These are phyloP conservation scores for Halictus ligatus DNA, from an alignment of 2,888 invertebrate species.

Conservation along the genomic window DNA sequence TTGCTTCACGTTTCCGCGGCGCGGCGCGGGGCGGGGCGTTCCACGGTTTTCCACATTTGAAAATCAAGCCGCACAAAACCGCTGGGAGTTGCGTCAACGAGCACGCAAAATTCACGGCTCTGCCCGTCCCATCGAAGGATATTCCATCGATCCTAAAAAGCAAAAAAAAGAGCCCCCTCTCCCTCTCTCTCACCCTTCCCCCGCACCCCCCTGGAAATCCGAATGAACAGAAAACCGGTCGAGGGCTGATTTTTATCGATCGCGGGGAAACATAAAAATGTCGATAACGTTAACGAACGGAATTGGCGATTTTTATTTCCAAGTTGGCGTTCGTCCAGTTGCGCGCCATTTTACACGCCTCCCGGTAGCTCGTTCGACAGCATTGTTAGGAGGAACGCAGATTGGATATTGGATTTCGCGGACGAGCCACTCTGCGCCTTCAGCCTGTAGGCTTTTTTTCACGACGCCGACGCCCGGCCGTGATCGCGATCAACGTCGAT, in stretches of 20 bases:
- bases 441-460: conserved; percentile 18
- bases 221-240: not conserved
- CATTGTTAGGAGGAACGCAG: conserved; percentile 71
- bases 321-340: conserved; percentile 72
- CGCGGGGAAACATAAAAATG: conserved; percentile 66
- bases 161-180: not conserved
- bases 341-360: conserved; percentile 66
- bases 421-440: conserved; percentile 49
- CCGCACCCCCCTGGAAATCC: not conserved
- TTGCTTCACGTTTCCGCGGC: no score
- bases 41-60: not conserved
- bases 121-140: not conserved
- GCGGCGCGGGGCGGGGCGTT: no score
- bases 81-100: conserved; percentile 7
- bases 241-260: conserved; percentile 53
- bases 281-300: conserved; percentile 73
- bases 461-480: not conserved
- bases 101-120: conserved; percentile 18
- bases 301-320: conserved; percentile 73
- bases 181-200: not conserved
- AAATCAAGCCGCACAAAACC: conserved; percentile 3
- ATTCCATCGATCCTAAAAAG: conserved; percentile 21
- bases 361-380: conserved; percentile 64
- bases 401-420: conserved; percentile 72
- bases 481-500: conserved; percentile 19